Base-by-base conservation (phyloP, 2,113 vertebrate genomes). In the Hucho hucho region DNA sequence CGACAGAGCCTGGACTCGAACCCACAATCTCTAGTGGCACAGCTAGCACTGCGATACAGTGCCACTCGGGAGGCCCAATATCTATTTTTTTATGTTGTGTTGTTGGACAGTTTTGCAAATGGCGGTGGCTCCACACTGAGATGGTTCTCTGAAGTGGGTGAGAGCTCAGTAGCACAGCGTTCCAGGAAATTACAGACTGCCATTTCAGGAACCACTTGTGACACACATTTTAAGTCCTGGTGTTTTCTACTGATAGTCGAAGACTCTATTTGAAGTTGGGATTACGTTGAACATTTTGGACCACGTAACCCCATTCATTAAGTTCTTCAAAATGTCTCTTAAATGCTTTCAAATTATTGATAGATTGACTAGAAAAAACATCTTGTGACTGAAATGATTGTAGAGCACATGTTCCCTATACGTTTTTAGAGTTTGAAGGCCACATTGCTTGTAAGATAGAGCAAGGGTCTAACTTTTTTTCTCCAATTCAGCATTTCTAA, bases 41-140 rank as follows among this genome's bases (percentile, higher is more conserved):
- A 32, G 32, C 4, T 32, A 32, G 32, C 32, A 32, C 6, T 32
- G 32, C 6, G 0, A 32, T 32, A 32, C 32, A 32, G 32, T 32
- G 6, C 32, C 32, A 32, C 6, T 1, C 6, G 1, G 32, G 32
- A 32, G 32, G 32, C 32, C 32, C 32, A 1, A 32, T 32, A 32
- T 32, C 6, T 68, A 18, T 75, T 80, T 75, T 76, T 81, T 72
- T 78, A 76, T 70, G 20, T 77, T 79, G 25, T 69, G 68, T 79
- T 67, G 64, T 66, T 75, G 70, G 72, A 75, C 18, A 78, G 24
- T 86, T 80, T 75, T 74, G 24, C 28, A 80, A 81, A 80, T 79
- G 73, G 49, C 3, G 13, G 49, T 3, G 12, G 65, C 26, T 74
- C 64, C 74, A 72, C 18, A 32, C 25, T 67, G 75, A 64, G 46